Percentiles rank a stretch among this genome's conserved stretches.
Conservation (phyloP, 2,888 invertebrate genomes). For the Corythucha ciliata region DNA sequence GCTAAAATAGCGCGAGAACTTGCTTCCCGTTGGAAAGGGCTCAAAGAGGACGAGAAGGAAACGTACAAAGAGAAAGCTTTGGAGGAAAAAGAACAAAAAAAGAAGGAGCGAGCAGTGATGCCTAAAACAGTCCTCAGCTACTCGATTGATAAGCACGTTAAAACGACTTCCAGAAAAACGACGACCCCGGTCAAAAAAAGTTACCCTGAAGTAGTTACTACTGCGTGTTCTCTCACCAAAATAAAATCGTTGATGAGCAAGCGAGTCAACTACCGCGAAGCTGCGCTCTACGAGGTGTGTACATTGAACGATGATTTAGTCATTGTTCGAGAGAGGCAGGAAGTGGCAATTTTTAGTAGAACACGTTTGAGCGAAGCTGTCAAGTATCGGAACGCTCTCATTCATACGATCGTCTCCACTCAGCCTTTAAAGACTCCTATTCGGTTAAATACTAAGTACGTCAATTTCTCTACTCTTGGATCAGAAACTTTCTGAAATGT, state of each 20-base stretch:
- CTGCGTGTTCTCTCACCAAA: too few species aligned
- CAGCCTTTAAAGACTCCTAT: slow-evolving; percentile 29
- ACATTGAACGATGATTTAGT: slow-evolving; percentile 27
- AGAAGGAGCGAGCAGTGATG: neutral
- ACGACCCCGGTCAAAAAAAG: slow-evolving; percentile 14
- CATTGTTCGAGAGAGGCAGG: slow-evolving; percentile 16
- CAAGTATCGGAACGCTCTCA: slow-evolving; percentile 29
- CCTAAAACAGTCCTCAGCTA: slow-evolving; percentile 5
- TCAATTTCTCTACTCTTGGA: slow-evolving; percentile 3
- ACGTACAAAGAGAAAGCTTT: slow-evolving; percentile 39
- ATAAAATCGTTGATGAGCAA: slow-evolving; percentile 15
- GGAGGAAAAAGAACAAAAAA: slow-evolving; percentile 32
- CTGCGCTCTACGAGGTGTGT: slow-evolving; percentile 16
- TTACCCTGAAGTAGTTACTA: slow-evolving; percentile 12
- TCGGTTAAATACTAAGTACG: slow-evolving; percentile 25
- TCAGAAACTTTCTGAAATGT: neutral
- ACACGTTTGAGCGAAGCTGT: slow-evolving; percentile 31
- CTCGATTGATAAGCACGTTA: slow-evolving; percentile 5
- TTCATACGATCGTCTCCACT: slow-evolving; percentile 26
- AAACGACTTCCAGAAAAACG: slow-evolving; percentile 10
- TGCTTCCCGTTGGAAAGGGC: slow-evolving; percentile 40
- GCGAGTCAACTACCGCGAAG: neutral
- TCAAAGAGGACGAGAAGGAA: slow-evolving; percentile 41
- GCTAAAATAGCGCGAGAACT: slow-evolving; percentile 41
- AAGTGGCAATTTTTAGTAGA: slow-evolving; percentile 26